phyloP scores from a whole-genome alignment of 2,113 vertebrate species.

The Heptranchias perlo region DNA sequence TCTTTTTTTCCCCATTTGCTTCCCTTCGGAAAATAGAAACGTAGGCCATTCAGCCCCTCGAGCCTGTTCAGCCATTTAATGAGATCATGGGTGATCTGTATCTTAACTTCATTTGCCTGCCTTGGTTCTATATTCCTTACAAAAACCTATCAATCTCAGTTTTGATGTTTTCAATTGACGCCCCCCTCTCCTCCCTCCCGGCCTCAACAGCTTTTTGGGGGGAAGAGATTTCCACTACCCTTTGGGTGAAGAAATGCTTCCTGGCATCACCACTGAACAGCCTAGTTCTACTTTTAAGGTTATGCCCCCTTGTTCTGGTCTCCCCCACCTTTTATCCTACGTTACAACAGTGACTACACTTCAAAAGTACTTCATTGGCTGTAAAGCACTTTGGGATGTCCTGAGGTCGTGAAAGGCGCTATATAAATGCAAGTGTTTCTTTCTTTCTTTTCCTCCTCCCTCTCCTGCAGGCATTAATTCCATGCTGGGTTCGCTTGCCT shows the following conservation, averaged over 20 bases:
- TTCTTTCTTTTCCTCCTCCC: background rate
- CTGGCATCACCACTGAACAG: background rate
- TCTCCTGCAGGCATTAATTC: background rate
- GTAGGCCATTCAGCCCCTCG: background rate
- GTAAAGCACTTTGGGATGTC: no score
- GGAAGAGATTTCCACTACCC: background rate
- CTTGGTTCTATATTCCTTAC: background rate
- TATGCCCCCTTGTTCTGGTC: no score
- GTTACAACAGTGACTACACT: no score
- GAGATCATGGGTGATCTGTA: background rate
- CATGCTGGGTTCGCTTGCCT: background rate
- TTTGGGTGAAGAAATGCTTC: background rate
- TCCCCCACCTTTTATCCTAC: background rate
- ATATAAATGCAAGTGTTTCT: no score
- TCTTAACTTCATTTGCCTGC: background rate
- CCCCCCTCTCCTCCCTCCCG: no score
- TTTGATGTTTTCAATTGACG: background rate
- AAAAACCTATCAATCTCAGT: background rate
- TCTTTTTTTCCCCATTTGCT: background rate
- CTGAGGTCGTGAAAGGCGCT: no score
- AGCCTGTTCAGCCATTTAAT: background rate
- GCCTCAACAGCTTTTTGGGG: background rate
- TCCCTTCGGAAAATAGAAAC: background rate
- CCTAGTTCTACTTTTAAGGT: background rate
- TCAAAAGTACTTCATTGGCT: no score